Evolutionary conservation across 2,797 vertebrate genomes (phyloP), one percentile per base, ranked within the genome.

Genomic region (Acanthurus lineatus): DNA sequence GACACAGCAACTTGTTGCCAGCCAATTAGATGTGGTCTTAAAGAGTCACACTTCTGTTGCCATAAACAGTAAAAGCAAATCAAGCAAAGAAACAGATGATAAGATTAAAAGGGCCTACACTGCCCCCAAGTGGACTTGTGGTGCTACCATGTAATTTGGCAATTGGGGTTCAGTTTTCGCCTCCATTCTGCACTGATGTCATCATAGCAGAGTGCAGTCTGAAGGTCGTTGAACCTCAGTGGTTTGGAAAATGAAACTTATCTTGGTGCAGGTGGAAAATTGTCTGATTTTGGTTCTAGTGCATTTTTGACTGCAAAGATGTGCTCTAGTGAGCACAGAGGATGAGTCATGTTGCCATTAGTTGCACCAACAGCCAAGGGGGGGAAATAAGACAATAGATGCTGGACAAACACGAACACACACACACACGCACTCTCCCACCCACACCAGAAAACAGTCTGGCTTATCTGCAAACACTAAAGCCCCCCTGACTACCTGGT

Each of bases 71-170:
- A 51, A 74, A 82, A 68, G 58, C 40, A 70, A 57, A 78, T 48
- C 42, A 81, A 44, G 45, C 19, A 0, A 81, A 67, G 17, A 52
- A 32, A 42, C 11, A 57, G 9, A 49, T 54, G 17, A 6, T 65
- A 2, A 48, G 22, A 86, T 81, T 59, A 10, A n/a, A 60, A 53
- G 85, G 80, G 74, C 49, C 70, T 67, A 79, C 72, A 82, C 88
- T 94, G 94, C 93, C 91, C 63, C 77, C 94, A 35, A 70, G 89
- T 94, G 95, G 92, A 86, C 56, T 54, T 11, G 69, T 14, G 20
- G 5, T 35, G 60, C 42, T 59, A 86, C 15, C 44, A 53, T 47
- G 12, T n/a, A 5, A 76, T 17, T 42, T 48, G 17, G 54, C 35
- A 45, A 22, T 14, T 22, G 25, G 42, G 17, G 9, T 6, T 52